Percentiles rank a stretch among this genome's conserved stretches.
phyloP scores from a whole-genome alignment of 2,888 invertebrate species.

The Xylota segnis region DNA sequence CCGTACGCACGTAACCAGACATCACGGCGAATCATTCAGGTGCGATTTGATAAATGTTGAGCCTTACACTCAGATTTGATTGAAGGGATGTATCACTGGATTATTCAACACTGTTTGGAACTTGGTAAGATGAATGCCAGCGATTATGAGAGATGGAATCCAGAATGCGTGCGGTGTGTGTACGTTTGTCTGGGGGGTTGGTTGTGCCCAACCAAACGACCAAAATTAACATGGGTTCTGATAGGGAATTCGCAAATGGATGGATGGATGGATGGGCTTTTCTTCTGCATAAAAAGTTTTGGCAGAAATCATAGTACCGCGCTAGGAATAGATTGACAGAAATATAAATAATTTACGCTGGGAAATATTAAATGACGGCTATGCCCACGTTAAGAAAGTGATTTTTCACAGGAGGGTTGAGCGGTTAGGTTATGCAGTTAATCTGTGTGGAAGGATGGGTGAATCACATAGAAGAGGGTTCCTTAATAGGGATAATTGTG shows the following conservation, averaged over 20 bases:
- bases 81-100: constrained; percentile 74
- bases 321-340: constrained; percentile 37
- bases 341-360: constrained; percentile 33
- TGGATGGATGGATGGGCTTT: constrained; percentile 28
- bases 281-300: constrained; percentile 58
- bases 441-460: background rate
- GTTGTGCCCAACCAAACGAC: constrained; percentile 23
- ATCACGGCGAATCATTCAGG: constrained; percentile 66
- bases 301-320: constrained; percentile 40
- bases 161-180: constrained; percentile 37
- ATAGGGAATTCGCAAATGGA: constrained; percentile 59
- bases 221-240: constrained; percentile 51
- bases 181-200: background rate
- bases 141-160: constrained; percentile 67
- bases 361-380: background rate
- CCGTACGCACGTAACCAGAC: constrained; percentile 16
- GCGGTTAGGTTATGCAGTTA: background rate
- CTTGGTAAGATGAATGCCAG: constrained; percentile 60
- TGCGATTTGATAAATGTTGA: constrained; percentile 70
- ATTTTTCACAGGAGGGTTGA: constrained; percentile 1
- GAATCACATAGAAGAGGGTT: background rate
- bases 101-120: constrained; percentile 70
- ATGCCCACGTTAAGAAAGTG: background rate
- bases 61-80: constrained; percentile 67
- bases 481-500: too few relatives aligned